Evolutionary conservation across 1,140 invertebrate genomes (phyloP).

Genomic region (Centruroides sculpturatus): DNA sequence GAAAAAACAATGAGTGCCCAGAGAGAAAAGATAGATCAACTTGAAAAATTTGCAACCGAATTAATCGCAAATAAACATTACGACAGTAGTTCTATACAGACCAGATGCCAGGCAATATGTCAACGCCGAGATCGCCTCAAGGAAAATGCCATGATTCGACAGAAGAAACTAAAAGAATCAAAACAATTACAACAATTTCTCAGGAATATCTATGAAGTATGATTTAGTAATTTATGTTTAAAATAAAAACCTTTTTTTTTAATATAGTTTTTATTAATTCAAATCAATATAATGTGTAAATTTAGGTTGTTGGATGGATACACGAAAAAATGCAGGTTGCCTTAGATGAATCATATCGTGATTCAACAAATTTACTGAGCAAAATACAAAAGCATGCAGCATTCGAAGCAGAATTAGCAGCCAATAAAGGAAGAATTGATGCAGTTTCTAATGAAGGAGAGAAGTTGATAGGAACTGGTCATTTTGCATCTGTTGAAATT

Average conservation of each 20-base stretch:
- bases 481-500: slow-evolving; percentile 80
- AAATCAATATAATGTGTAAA: too few species aligned
- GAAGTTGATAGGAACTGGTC: slow-evolving; percentile 61
- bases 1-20: slow-evolving; percentile 71
- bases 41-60: slow-evolving; percentile 51
- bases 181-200: slow-evolving; percentile 69
- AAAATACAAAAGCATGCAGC: slow-evolving; percentile 95
- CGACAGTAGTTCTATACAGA: slow-evolving; percentile 43
- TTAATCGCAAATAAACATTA: slow-evolving; percentile 45
- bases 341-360: slow-evolving; percentile 78
- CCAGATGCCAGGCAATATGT: slow-evolving; percentile 42
- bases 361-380: slow-evolving; percentile 81
- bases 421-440: slow-evolving; percentile 71
- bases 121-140: slow-evolving; percentile 26
- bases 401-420: slow-evolving; percentile 87
- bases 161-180: slow-evolving; percentile 55
- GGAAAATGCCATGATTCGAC: slow-evolving; percentile 42
- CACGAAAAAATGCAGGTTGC: slow-evolving; percentile 85
- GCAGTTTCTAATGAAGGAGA: slow-evolving; percentile 71
- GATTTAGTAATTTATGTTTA: too few species aligned
- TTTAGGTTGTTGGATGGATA: slow-evolving; percentile 64
- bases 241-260: too few species aligned
- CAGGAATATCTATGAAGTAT: slow-evolving; percentile 64
- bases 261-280: too few species aligned
- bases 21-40: slow-evolving; percentile 55